Base-by-base conservation (phyloP, 2,113 vertebrate genomes). In the Coptodon rendalli region DNA sequence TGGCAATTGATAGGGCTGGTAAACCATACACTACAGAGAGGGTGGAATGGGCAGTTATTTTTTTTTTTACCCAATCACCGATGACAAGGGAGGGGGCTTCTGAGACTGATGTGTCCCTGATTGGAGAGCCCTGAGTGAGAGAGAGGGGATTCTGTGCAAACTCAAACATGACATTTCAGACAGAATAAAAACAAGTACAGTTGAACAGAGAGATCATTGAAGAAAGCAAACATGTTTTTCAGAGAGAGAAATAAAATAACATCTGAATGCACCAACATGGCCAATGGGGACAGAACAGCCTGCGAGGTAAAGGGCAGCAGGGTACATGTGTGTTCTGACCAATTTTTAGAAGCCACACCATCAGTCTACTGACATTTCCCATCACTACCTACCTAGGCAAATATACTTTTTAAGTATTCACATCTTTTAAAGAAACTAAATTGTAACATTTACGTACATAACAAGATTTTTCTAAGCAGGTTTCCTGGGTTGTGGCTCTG, bases 141-240 rank as follows among this genome's bases (percentile, higher is more conserved):
- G 96, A 96, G 95, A 97, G 96, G 95, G 96, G 95, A 96, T 95
- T 94, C 96, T 96, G 96, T 96, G 96, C 95, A 93, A 96, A 95
- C 94, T 95, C 93, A 93, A 95, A 96, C 94, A 96, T 91, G 94
- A 95, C 93, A 94, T 90, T 94, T 95, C 92, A 96, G 93, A 96
- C 93, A 96, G 90, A 93, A 96, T 52, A 78, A 93, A 91, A 94
- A 95, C 87, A 93, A 86, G 93, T 87, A 94, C 93, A 95, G 90
- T 93, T 86, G 80, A 94, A 95, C 92, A 96, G 88, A 95, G 91
- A 95, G 90, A 93, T 95, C 94, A 96, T 94, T 84, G 81, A 87
- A 94, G 89, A 94, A 92, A 90, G 89, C 86, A 93, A 94, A 94
- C 94, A 95, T 94, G 84, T 85, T 85, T 76, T 92, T 90, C 79